Conservation (phyloP, 2,888 invertebrate genomes). For the Halictus quadricinctus region DNA sequence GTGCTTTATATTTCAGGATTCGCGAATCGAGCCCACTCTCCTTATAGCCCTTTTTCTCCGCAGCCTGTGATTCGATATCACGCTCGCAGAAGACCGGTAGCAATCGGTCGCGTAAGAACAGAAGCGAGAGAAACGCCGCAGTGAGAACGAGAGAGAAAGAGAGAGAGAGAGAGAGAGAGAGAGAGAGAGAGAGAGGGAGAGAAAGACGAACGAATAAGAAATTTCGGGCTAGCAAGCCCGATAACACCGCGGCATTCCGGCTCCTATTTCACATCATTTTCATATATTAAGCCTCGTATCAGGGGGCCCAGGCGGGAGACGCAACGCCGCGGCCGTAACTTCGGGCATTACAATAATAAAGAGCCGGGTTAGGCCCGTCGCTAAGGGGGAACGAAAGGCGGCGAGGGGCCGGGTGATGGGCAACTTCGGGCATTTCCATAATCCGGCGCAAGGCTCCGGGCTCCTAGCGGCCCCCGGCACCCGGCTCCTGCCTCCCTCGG, state of each 20-base stretch:
- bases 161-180: not conserved
- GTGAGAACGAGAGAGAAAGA: not conserved
- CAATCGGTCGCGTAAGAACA: constrained; percentile 48
- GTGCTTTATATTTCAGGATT: constrained; percentile 59
- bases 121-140: constrained; percentile 12
- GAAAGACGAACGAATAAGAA: constrained; percentile 47
- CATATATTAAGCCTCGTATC: constrained; percentile 77
- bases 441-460: constrained; percentile 69
- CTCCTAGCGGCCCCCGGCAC: not conserved
- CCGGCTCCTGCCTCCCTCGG: constrained; percentile 52
- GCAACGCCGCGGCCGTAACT: constrained; percentile 77
- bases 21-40: constrained; percentile 22
- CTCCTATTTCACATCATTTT: constrained; percentile 77
- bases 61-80: constrained; percentile 23
- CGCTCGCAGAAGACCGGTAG: constrained; percentile 63
- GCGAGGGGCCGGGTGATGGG: constrained; percentile 50
- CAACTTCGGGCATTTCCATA: constrained; percentile 78
- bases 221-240: constrained; percentile 61
- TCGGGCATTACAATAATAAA: constrained; percentile 81
- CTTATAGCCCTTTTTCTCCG: not conserved
- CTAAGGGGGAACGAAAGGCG: constrained; percentile 40
- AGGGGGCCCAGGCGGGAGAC: constrained; percentile 68
- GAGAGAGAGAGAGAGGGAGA: not conserved
- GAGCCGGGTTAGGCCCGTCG: constrained; percentile 74
- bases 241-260: constrained; percentile 62